Evolutionary conservation across 1,140 invertebrate species (phyloP), one percentile per base, ranked within the genome.

Genomic region (Drosophila malerkotliana): DNA sequence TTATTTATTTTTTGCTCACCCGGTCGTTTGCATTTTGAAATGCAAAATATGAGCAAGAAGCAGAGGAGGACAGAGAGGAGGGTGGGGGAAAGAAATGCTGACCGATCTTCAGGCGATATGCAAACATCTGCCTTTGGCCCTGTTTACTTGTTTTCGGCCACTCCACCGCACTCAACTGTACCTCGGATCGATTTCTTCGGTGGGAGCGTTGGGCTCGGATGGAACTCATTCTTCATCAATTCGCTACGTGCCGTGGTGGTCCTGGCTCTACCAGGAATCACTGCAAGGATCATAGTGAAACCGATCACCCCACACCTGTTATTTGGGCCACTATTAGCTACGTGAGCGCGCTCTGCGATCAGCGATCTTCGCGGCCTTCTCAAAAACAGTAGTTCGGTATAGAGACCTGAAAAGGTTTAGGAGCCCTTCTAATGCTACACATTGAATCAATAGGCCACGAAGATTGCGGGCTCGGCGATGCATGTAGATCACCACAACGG

Each of bases 301-400:
- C 74, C 77, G 71, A 87, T 87, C 82, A 78, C 61, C 58, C 82
- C 61, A 87, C 82, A 87, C 82, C 82, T 87, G 82, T 87, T 87
- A 87, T 87, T 80, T 87, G 49, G 75, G 69, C 74, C 81, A 77
- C 73, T 52, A 84, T 85, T 77, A 66, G 81, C 45, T 53, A 51
- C 64, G 30, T 81, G 80, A 77, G 78, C 52, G 66, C 48, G 55
- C 48, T 41, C n/a, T 15, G 32, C 37, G 69, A 28, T 58, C 44
- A 21, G 21, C 26, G 26, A 28, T 28, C 26, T 5, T 7, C 26
- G 26, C 26, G 5, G 26, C 26, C 0, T 28, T 28, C 26, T 7
- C 44, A 3, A 24, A 47, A 47, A 24, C 44, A 47, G 44, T 47
- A 47, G 44, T 47, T 9, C 15, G 12, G 41, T 8, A 41, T 14